Evolutionary conservation across 2,888 invertebrate genomes (phyloP).

Genomic region (Brachynemurus nebulosus): DNA sequence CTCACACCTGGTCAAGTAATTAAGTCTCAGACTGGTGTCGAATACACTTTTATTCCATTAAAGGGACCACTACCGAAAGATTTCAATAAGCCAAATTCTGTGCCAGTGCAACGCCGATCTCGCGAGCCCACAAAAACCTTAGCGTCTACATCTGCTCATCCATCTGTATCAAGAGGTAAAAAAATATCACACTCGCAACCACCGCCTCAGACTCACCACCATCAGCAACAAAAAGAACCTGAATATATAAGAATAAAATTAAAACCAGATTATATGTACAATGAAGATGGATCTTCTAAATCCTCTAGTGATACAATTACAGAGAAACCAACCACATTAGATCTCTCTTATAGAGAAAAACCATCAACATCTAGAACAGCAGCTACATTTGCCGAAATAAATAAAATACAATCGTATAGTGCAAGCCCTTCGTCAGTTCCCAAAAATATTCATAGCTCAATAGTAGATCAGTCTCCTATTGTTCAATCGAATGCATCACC

Average conservation of each 20-base stretch:
- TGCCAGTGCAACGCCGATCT: slow-evolving; percentile 9
- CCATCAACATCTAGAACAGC: neutral
- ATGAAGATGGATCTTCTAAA: slow-evolving; percentile 36
- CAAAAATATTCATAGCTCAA: slow-evolving; percentile 1
- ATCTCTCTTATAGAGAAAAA: slow-evolving; percentile 30
- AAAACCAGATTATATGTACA: slow-evolving; percentile 61
- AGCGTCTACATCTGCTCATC: neutral
- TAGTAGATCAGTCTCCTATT: slow-evolving; percentile 1
- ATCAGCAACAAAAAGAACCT: slow-evolving; percentile 24
- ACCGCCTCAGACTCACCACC: slow-evolving; percentile 5
- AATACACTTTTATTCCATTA: slow-evolving; percentile 34
- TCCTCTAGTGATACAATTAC: slow-evolving; percentile 29
- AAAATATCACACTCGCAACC: slow-evolving; percentile 21
- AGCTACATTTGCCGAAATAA: neutral
- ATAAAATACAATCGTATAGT: neutral
- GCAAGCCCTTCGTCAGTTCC: neutral
- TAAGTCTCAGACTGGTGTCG: slow-evolving; percentile 29
- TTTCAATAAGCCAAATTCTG: slow-evolving; percentile 17
- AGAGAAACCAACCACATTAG: slow-evolving; percentile 46
- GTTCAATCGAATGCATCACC: slow-evolving; percentile 48
- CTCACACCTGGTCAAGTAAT: slow-evolving; percentile 21
- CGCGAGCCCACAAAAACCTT: slow-evolving; percentile 10
- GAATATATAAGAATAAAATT: slow-evolving; percentile 53
- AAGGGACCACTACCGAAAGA: slow-evolving; percentile 29
- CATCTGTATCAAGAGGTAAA: slow-evolving; percentile 8